phyloP scores from a whole-genome alignment of 2,888 invertebrate species.

The Apotomis turbidana region DNA sequence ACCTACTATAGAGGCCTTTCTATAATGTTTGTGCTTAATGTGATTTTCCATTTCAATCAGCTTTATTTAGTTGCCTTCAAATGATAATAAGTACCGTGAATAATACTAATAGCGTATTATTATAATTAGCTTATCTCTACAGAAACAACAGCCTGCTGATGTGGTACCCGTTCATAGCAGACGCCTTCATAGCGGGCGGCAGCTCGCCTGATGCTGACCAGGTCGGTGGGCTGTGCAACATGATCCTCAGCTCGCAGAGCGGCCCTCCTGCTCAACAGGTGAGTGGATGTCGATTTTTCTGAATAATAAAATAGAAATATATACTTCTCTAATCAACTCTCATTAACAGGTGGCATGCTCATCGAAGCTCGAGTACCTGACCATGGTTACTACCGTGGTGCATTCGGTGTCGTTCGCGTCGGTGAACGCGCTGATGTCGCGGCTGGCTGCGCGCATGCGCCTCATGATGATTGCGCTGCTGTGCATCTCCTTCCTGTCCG shows the following conservation, averaged over 20 bases:
- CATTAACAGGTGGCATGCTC: conserved; percentile 32
- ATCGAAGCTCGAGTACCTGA: conserved; percentile 28
- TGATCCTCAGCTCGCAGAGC: conserved; percentile 26
- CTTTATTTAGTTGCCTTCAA: too few relatives aligned
- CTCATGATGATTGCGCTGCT: conserved; percentile 51
- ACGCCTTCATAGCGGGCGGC: conserved; percentile 59
- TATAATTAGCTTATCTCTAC: conserved; percentile 36
- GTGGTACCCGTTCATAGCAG: conserved; percentile 79
- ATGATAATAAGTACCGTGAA: too few relatives aligned
- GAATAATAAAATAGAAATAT: too few relatives aligned
- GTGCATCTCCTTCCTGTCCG: conserved; percentile 46
- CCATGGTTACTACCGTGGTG: conserved; percentile 17
- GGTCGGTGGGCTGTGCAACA: conserved; percentile 37
- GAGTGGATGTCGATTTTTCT: too few relatives aligned
- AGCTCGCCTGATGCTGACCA: conserved; percentile 47
- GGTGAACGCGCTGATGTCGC: conserved; percentile 52
- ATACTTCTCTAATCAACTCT: neutral
- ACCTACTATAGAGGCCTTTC: too few relatives aligned
- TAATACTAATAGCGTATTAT: neutral
- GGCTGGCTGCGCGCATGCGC: conserved; percentile 53
- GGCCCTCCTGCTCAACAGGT: too few relatives aligned
- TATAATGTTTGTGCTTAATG: too few relatives aligned
- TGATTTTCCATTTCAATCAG: too few relatives aligned
- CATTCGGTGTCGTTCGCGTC: conserved; percentile 46
- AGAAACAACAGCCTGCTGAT: conserved; percentile 74